Evolutionary conservation across 2,797 vertebrate genomes (phyloP).

Genomic region (Hybognathus amarus): DNA sequence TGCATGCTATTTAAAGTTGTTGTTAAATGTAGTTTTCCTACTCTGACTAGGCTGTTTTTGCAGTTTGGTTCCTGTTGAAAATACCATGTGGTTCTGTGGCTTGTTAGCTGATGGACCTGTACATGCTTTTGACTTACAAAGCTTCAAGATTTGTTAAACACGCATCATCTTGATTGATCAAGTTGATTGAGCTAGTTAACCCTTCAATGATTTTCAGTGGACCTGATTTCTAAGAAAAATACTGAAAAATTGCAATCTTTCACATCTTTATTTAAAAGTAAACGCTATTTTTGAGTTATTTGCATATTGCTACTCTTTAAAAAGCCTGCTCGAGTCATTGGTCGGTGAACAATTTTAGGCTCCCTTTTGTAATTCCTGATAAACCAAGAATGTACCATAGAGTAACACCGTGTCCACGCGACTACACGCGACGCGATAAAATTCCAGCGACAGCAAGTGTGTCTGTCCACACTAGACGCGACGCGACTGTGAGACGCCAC

Average conservation of each 20-base stretch:
- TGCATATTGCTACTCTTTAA: background rate
- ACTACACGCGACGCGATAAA: no score
- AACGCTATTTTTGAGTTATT: background rate
- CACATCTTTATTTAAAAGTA: background rate
- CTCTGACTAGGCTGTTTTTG: background rate
- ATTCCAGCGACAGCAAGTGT: no score
- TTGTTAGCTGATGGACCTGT: background rate
- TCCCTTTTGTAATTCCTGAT: background rate
- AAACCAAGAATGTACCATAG: background rate
- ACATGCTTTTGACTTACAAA: background rate
- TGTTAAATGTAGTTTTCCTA: background rate
- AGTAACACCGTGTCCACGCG: no score
- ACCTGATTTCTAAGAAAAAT: background rate
- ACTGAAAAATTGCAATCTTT: background rate
- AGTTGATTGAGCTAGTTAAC: background rate
- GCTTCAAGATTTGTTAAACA: background rate
- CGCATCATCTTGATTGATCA: background rate
- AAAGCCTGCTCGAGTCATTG: no score
- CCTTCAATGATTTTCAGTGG: background rate
- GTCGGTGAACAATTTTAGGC: background rate
- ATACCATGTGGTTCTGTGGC: background rate
- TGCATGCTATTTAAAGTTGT: conserved; percentile 9
- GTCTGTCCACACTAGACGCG: no score
- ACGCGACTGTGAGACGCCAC: no score
- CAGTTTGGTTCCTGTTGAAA: background rate